A percentile compares a stretch with the other conserved stretches of the same genome.
These are phyloP conservation scores for Marasmarcha lunaedactyla DNA, from an alignment of 2,888 invertebrate species.

Conservation along the genomic window DNA sequence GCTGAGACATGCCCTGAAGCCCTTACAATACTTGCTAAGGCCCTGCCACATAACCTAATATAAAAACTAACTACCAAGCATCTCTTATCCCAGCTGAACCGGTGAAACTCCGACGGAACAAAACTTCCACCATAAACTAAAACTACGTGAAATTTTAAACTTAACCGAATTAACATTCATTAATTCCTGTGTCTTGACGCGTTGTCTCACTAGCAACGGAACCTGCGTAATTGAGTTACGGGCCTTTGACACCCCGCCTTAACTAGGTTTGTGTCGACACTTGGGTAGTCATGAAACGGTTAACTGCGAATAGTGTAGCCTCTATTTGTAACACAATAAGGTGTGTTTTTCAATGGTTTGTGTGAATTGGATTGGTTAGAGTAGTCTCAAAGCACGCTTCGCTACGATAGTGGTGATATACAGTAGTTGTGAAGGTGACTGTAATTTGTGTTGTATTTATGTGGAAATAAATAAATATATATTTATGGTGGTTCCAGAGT, in stretches of 20 bases:
- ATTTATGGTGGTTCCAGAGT: no score
- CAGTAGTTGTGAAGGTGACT: not conserved
- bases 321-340: no score
- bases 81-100: no score
- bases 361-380: not conserved
- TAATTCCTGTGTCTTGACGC: constrained; percentile 25
- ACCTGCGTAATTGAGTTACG: constrained; percentile 64
- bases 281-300: constrained; percentile 23
- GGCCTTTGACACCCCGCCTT: constrained; percentile 61
- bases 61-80: no score
- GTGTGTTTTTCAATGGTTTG: no score
- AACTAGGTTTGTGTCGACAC: constrained; percentile 55
- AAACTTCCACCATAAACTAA: constrained; percentile 7
- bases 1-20: no score
- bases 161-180: constrained; percentile 26
- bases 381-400: not conserved
- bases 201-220: constrained; percentile 21
- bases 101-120: constrained; percentile 7
- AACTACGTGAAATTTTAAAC: constrained; percentile 15
- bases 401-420: not conserved
- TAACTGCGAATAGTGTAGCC: no score
- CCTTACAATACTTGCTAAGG: no score
- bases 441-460: not conserved
- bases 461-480: constrained; percentile 1
- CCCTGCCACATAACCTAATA: no score